Evolutionary conservation across 2,797 vertebrate genomes (phyloP), one percentile per base, ranked within the genome.

Genomic region (Leptodactylus fallax): DNA sequence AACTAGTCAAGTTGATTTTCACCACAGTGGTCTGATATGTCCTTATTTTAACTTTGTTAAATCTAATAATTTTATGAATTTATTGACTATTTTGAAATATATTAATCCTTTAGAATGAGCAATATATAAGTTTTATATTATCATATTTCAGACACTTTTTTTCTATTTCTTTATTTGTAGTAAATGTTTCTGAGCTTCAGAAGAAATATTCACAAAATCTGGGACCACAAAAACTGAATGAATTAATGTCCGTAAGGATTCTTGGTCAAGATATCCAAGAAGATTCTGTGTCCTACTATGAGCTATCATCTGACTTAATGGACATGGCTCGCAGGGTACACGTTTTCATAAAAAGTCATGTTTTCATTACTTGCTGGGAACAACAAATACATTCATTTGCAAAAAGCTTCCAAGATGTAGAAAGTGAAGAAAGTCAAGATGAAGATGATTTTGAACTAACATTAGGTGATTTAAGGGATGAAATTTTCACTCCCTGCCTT

Each of bases 351-450:
- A 93, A 96, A 0, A 97, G 97, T 89, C 89, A 94, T 79, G 79
- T 97, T 88, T 97, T 99, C 90, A 93, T 92, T 89, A 47, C 91
- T 67, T 95, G 96, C 81, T 99, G 97, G 98, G 90, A 95, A 13
- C 90, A 93, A 36, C 88, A 91, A 12, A 96, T 95, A 0, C 81
- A 82, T 88, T 7, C 27, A 6, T 25, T 72, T 11, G 87, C 77
- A 56, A 6, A 77, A 1, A 0, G 0, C 0, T 1, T 21, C 0
- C 45, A 60, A 5, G 4, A 86, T 1, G 23, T 67, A 0, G 58
- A 65, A 0, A 87, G 84, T 12, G 90, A 90, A 0, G 6, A 79
- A 0, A 6, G 5, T 10, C 0, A 8, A 6, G 1, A 0, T 0
- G 82, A 92, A 3, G 25, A 45, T 17, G 71, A 74, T 13, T 1